These are phyloP conservation scores for Heliothis subflexa DNA, from an alignment of 1,140 invertebrate species.

Conservation along the genomic window DNA sequence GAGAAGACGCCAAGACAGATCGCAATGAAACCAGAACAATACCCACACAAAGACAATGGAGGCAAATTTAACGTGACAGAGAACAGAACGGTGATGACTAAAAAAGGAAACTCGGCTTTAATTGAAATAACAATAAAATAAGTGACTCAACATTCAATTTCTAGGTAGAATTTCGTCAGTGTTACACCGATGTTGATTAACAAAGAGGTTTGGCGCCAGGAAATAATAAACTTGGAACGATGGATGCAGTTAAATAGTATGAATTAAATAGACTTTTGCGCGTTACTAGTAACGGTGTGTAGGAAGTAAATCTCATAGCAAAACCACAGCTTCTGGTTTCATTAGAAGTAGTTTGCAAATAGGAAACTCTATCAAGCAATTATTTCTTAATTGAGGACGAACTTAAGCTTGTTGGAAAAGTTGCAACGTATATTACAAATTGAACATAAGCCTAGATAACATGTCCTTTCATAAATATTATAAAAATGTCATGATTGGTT, in stretches of 20 bases:
- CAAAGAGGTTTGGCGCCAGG: slow-evolving; percentile 13
- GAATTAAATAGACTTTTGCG: slow-evolving; percentile 1
- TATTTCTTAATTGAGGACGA: background rate
- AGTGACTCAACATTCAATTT: slow-evolving; percentile 37
- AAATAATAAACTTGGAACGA: slow-evolving; percentile 20
- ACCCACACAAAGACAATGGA: slow-evolving; percentile 27
- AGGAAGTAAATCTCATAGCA: background rate
- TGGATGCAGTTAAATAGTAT: slow-evolving; percentile 20
- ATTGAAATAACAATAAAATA: slow-evolving; percentile 45
- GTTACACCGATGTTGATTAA: slow-evolving; percentile 1
- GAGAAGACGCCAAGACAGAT: slow-evolving; percentile 6
- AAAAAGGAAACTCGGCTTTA: slow-evolving; percentile 45
- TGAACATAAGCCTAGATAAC: background rate
- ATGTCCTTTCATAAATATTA: background rate
- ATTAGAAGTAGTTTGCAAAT: background rate
- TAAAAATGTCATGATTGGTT: background rate
- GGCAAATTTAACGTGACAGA: slow-evolving; percentile 25
- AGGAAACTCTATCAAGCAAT: slow-evolving; percentile 2
- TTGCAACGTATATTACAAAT: too few relatives aligned
- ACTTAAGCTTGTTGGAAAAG: background rate
- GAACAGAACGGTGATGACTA: slow-evolving; percentile 31
- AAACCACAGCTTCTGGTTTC: background rate
- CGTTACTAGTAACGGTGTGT: background rate
- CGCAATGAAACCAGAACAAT: slow-evolving; percentile 20
- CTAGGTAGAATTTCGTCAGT: slow-evolving; percentile 36